A percentile compares a stretch with the other conserved stretches of the same genome.
phyloP scores from a whole-genome alignment of 1,140 invertebrate genomes.

The Mactra quadrangularis region DNA sequence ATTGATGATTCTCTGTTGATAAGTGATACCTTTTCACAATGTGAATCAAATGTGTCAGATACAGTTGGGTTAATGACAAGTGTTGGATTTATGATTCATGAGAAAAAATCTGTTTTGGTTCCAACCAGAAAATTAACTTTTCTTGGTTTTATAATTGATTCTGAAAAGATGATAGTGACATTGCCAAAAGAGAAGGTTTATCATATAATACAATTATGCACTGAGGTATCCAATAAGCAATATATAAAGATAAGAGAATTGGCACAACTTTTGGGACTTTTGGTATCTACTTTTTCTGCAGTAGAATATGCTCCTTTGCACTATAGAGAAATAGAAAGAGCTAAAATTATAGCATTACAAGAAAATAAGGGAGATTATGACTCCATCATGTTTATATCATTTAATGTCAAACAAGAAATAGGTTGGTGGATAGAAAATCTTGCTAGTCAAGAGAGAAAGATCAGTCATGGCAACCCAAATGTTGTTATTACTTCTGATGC shows the following conservation, averaged over 20 bases:
- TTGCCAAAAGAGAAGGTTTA: conserved; percentile 51
- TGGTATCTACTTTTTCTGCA: conserved; percentile 44
- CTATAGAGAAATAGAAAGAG: conserved; percentile 25
- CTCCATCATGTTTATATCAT: neutral
- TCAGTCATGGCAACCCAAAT: conserved; percentile 16
- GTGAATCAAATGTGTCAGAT: conserved; percentile 49
- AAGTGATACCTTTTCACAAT: conserved; percentile 51
- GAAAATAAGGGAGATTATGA: conserved; percentile 5
- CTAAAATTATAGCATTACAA: conserved; percentile 34
- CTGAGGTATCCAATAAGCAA: neutral
- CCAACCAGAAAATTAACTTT: conserved; percentile 43
- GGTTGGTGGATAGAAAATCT: conserved; percentile 31
- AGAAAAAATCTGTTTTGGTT: conserved; percentile 56
- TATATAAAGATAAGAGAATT: conserved; percentile 3
- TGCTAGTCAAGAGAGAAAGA: neutral
- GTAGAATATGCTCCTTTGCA: conserved; percentile 25
- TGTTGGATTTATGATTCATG: conserved; percentile 57
- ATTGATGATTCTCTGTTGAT: conserved; percentile 16
- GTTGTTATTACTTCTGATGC: conserved; percentile 33
- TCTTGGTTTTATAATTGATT: conserved; percentile 62
- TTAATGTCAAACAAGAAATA: conserved; percentile 4
- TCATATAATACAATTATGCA: conserved; percentile 36
- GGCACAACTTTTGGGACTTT: neutral
- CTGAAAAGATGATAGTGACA: conserved; percentile 30
- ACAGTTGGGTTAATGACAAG: conserved; percentile 18